A percentile compares a stretch with the other conserved stretches of the same genome.
phyloP scores from a whole-genome alignment of 2,797 vertebrate species.

The Tenualosa ilisha region DNA sequence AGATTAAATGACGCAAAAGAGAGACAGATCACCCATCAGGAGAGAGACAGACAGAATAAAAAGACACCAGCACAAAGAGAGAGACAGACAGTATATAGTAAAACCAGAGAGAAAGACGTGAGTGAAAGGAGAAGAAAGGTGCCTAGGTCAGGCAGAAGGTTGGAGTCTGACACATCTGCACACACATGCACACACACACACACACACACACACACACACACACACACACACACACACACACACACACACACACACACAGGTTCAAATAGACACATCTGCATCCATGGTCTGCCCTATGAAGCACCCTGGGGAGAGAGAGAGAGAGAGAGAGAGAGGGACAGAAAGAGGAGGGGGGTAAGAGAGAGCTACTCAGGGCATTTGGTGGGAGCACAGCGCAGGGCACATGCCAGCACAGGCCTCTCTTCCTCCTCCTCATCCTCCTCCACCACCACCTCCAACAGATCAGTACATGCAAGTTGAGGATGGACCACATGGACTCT shows the following conservation, averaged over 20 bases:
- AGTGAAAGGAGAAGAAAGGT: not conserved
- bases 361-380: no score
- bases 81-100: not conserved
- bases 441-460: no score
- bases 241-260: not conserved
- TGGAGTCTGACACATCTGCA: slow-evolving; percentile 31
- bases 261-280: not conserved
- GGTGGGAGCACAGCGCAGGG: no score
- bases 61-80: not conserved
- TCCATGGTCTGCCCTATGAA: not conserved
- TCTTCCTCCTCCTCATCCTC: not conserved
- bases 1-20: not conserved
- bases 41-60: not conserved
- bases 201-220: not conserved
- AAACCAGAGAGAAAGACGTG: not conserved
- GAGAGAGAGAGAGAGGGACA: no score
- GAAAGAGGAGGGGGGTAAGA: no score
- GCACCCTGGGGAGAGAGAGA: not conserved
- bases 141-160: slow-evolving; percentile 36
- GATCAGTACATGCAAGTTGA: not conserved
- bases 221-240: not conserved
- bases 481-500: not conserved
- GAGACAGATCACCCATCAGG: not conserved
- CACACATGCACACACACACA: not conserved
- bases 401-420: not conserved